These are phyloP conservation scores for Gymnarchus niloticus DNA, from an alignment of 2,113 vertebrate genomes.

Conservation along the genomic window DNA sequence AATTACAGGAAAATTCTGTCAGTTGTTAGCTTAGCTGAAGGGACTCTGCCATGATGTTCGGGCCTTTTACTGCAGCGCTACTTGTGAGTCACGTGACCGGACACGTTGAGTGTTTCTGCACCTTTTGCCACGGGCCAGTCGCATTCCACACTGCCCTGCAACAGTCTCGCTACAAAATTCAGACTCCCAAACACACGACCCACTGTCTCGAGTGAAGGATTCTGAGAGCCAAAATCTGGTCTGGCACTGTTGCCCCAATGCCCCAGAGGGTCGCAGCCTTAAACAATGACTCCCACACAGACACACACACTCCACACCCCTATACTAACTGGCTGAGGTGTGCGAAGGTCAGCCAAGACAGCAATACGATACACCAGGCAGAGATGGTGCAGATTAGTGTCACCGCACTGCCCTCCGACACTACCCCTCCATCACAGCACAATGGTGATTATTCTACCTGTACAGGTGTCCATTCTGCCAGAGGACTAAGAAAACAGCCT, in stretches of 20 bases:
- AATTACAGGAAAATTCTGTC: background rate
- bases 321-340: background rate
- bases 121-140: background rate
- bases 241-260: background rate
- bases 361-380: background rate
- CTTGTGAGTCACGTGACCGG: background rate
- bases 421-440: background rate
- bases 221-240: background rate
- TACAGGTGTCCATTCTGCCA: background rate
- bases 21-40: background rate
- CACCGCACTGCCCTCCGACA: background rate
- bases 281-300: background rate
- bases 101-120: background rate
- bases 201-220: background rate
- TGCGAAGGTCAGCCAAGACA: background rate
- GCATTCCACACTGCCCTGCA: conserved; percentile 30
- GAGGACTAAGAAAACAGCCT: background rate
- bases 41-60: background rate
- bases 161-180: conserved; percentile 9
- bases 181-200: background rate
- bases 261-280: background rate
- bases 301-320: background rate
- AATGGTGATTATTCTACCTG: background rate
- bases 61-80: background rate
- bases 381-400: background rate